Percentiles rank a stretch among this genome's conserved stretches.
These are phyloP conservation scores for Phaedon cochleariae DNA, from an alignment of 2,888 invertebrate species.

Conservation along the genomic window DNA sequence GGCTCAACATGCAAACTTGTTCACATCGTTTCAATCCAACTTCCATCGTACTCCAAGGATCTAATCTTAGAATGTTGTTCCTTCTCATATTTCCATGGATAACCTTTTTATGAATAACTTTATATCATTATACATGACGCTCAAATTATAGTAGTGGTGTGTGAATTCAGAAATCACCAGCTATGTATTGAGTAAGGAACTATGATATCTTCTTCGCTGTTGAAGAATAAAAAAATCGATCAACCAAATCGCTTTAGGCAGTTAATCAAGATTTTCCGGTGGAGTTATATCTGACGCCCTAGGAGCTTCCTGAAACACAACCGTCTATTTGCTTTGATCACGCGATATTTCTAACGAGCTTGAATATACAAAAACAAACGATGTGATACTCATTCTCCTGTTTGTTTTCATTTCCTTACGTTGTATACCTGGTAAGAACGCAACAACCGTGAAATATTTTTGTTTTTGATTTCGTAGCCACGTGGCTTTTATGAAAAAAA, in stretches of 20 bases:
- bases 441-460: conserved; percentile 4
- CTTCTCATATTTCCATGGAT: too few relatives aligned
- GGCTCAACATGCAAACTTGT: too few relatives aligned
- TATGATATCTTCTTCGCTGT: too few relatives aligned
- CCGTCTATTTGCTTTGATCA: conserved; percentile 6
- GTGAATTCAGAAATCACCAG: too few relatives aligned
- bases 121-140: too few relatives aligned
- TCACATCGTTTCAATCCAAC: too few relatives aligned
- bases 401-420: background rate
- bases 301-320: background rate
- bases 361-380: background rate
- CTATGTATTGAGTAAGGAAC: too few relatives aligned
- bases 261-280: background rate
- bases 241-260: background rate
- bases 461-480: background rate
- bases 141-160: too few relatives aligned
- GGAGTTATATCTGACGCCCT: background rate
- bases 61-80: too few relatives aligned
- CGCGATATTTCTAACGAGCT: conserved; percentile 8
- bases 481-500: background rate
- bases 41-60: too few relatives aligned
- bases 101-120: too few relatives aligned
- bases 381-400: background rate
- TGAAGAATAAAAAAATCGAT: too few relatives aligned
- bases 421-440: background rate